Percentiles rank a stretch among this genome's conserved stretches.
phyloP scores from a whole-genome alignment of 1,140 invertebrate species.

The Drosophila ambigua region DNA sequence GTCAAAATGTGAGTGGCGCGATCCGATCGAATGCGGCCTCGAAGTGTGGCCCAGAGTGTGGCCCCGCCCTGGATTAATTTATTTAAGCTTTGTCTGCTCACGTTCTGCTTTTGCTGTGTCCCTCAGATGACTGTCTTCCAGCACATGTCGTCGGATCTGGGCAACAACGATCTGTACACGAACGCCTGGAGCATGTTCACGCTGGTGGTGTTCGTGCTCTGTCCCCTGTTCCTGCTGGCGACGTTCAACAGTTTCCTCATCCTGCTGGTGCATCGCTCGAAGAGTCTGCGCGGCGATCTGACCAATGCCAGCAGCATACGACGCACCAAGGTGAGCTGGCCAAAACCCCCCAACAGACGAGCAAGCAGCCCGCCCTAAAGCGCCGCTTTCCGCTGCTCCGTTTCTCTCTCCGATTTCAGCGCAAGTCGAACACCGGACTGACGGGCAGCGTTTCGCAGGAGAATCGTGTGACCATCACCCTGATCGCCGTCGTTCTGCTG shows the following conservation, averaged over 20 bases:
- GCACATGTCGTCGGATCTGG: slow-evolving; percentile 75
- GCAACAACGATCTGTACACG: slow-evolving; percentile 85
- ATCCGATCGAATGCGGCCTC: too few species aligned
- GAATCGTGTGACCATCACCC: slow-evolving; percentile 90
- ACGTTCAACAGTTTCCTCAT: slow-evolving; percentile 91
- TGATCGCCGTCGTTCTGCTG: slow-evolving; percentile 90
- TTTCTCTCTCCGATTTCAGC: slow-evolving; percentile 15
- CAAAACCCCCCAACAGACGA: too few species aligned
- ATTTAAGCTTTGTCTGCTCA: too few species aligned
- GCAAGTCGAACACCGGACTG: slow-evolving; percentile 58
- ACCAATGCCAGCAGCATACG: slow-evolving; percentile 85
- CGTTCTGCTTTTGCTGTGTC: too few species aligned
- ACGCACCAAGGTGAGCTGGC: slow-evolving; percentile 56
- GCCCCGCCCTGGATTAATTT: too few species aligned
- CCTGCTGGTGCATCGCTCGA: slow-evolving; percentile 87
- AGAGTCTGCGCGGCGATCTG: slow-evolving; percentile 85
- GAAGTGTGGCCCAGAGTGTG: too few species aligned
- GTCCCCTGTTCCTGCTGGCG: slow-evolving; percentile 88
- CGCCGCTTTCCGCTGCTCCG: too few species aligned
- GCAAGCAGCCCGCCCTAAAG: too few species aligned
- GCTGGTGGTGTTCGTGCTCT: slow-evolving; percentile 87
- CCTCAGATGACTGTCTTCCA: slow-evolving; percentile 65
- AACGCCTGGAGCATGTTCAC: slow-evolving; percentile 88
- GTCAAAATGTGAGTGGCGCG: slow-evolving; percentile 78
- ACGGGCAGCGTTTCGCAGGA: slow-evolving; percentile 85